Conservation (phyloP, 2,113 vertebrate genomes). For the Gnathonemus echidnorhynchus region DNA sequence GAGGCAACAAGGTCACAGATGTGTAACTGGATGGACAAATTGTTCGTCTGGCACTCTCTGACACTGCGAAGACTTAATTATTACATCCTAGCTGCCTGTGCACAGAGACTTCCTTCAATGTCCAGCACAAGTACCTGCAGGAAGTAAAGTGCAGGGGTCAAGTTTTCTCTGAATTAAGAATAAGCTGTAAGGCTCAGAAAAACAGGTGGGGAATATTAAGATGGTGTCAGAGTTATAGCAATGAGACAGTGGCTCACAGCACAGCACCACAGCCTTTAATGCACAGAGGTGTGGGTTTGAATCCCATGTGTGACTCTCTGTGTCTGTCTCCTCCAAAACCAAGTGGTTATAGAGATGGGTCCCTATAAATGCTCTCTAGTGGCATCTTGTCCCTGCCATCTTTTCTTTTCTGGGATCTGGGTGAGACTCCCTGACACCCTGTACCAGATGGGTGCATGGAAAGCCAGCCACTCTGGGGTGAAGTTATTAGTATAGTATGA, state of each 20-base stretch:
- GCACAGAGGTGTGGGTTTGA: not conserved
- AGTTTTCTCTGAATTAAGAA: not conserved
- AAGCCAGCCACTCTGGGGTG: not conserved
- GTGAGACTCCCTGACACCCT: not conserved
- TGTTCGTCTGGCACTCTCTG: constrained; percentile 1
- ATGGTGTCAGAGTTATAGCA: not conserved
- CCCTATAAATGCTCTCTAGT: not conserved
- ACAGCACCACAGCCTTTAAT: too few species aligned
- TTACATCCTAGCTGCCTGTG: not conserved
- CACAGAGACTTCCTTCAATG: not conserved
- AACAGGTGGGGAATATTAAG: not conserved
- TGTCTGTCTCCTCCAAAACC: not conserved
- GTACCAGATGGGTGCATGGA: not conserved
- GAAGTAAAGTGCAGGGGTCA: not conserved
- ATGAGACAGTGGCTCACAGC: not conserved
- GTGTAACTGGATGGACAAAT: constrained; percentile 2
- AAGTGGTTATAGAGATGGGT: not conserved
- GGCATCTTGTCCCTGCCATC: not conserved
- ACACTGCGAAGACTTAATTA: constrained; percentile 5
- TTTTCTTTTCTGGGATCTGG: not conserved
- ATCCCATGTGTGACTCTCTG: not conserved
- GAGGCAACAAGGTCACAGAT: not conserved
- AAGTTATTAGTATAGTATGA: not conserved
- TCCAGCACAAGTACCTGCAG: not conserved
- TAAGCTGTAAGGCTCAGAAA: not conserved